Conservation (phyloP, 2,888 invertebrate species). For the Rhagium mordax region DNA sequence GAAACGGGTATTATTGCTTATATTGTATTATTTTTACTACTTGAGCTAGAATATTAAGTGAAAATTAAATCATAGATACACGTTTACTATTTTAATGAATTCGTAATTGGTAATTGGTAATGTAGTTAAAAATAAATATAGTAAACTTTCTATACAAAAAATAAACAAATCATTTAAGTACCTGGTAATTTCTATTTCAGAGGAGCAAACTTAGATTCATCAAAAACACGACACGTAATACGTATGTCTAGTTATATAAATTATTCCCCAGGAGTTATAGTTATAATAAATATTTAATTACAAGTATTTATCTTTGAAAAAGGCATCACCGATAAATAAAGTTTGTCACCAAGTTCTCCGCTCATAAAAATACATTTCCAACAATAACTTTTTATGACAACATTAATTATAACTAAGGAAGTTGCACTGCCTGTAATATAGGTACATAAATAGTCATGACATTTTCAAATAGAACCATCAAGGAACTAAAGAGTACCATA, state of each 20-base stretch:
- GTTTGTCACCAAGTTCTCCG: slow-evolving; percentile 12
- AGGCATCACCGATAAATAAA: slow-evolving; percentile 5
- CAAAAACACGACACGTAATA: slow-evolving; percentile 11
- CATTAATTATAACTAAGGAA: slow-evolving; percentile 9
- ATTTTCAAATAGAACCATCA: background rate
- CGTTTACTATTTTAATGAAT: too few relatives aligned
- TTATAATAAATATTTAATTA: slow-evolving; percentile 7
- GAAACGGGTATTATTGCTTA: too few relatives aligned
- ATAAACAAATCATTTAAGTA: background rate
- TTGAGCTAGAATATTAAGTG: too few relatives aligned
- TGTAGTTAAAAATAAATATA: background rate
- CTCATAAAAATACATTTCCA: slow-evolving; percentile 10
- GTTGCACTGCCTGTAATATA: background rate
- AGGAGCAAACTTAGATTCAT: background rate
- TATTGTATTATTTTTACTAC: too few relatives aligned
- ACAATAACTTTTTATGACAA: slow-evolving; percentile 25
- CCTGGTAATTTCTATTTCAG: background rate
- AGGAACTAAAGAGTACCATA: background rate
- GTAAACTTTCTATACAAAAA: background rate
- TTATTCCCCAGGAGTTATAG: background rate
- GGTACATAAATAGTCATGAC: background rate
- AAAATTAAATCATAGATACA: too few relatives aligned
- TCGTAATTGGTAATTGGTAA: too few relatives aligned
- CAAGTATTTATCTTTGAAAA: background rate
- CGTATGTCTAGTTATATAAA: background rate